Base-by-base conservation (phyloP, 2,797 vertebrate genomes). In the Melanotaenia trifasciata region DNA sequence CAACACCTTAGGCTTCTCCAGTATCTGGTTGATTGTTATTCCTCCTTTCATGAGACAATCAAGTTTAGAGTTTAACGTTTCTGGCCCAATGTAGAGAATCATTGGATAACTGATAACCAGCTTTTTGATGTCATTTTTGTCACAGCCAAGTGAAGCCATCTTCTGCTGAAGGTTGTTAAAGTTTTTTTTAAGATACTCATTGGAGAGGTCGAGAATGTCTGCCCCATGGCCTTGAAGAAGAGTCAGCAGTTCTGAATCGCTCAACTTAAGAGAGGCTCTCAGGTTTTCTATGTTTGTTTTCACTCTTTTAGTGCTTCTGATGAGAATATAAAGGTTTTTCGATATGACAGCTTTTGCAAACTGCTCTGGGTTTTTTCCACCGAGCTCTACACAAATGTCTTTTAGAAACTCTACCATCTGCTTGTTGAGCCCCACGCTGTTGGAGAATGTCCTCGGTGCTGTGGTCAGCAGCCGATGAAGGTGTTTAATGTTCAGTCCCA, bases 381-480 rank as follows among this genome's bases (percentile, higher is more conserved):
- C 90, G 0, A 96, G 85, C 13, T 88, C 79, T 11, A 58, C 1
- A 78, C 88, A 94, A 26, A 94, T 28, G 1, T 93, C 88, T 64
- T 90, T 81, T 53, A 97, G 86, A 56, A 90, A 79, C 38, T 94
- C 87, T 77, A 94, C 83, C 92, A 95, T 96, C 74, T 93, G 92
- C 58, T 45, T 92, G 84, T 96, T 96, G 61, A 96, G 92, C 67
- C 92, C 89, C 26, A 95, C 43, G 11, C 93, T 95, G 82, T 95
- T 96, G 71, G 95, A 96, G 90, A 97, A 96, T 1, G 94, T 94
- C 8, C 95, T 89, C 0, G 95, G 94, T 0, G 94, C 93, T 45
- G 76, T 94, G 51, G 90, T 94, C 58, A 97, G 85, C 59, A 96
- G 74, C 22, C 92, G 93, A 72, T 90, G 84, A 57, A 97, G 89